A percentile compares a stretch with the other conserved stretches of the same genome.
Evolutionary conservation across 2,888 invertebrate species (phyloP).

Genomic region (Coelinius sp.): DNA sequence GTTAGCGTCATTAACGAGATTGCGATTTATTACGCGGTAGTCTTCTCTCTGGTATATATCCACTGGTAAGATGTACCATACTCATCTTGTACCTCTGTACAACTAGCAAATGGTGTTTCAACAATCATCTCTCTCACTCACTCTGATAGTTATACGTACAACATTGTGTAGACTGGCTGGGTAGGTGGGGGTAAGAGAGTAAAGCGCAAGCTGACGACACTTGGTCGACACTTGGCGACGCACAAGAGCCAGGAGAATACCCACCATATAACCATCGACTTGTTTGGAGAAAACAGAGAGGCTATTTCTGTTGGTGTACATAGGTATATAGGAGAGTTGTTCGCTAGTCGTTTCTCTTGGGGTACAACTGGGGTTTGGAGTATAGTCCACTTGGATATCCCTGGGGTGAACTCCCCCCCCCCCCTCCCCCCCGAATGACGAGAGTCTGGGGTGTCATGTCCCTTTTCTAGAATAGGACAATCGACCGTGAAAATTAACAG

Average conservation of each 20-base stretch:
- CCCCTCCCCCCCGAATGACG: background rate
- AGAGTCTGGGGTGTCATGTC: constrained; percentile 24
- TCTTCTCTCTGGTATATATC: constrained; percentile 58
- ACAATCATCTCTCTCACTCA: background rate
- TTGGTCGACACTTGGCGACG: constrained; percentile 21
- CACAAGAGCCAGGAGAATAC: background rate
- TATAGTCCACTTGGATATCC: background rate
- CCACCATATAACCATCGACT: no score
- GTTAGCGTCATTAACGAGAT: constrained; percentile 64
- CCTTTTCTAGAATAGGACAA: constrained; percentile 37
- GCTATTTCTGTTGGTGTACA: constrained; percentile 5
- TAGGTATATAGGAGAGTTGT: background rate
- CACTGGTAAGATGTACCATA: constrained; percentile 15
- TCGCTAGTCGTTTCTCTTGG: background rate
- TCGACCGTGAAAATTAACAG: constrained; percentile 55
- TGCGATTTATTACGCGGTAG: constrained; percentile 67
- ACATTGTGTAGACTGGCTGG: constrained; percentile 14
- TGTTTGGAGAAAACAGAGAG: constrained; percentile 1
- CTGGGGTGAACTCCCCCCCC: background rate
- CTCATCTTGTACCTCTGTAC: background rate
- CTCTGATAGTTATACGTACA: constrained; percentile 22
- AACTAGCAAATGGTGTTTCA: background rate
- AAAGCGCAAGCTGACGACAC: constrained; percentile 11
- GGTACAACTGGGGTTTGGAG: background rate
- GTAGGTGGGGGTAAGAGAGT: background rate